Percentiles rank a stretch among this genome's conserved stretches.
Evolutionary conservation across 1,140 invertebrate species (phyloP).

Genomic region (Galendromus occidentalis): DNA sequence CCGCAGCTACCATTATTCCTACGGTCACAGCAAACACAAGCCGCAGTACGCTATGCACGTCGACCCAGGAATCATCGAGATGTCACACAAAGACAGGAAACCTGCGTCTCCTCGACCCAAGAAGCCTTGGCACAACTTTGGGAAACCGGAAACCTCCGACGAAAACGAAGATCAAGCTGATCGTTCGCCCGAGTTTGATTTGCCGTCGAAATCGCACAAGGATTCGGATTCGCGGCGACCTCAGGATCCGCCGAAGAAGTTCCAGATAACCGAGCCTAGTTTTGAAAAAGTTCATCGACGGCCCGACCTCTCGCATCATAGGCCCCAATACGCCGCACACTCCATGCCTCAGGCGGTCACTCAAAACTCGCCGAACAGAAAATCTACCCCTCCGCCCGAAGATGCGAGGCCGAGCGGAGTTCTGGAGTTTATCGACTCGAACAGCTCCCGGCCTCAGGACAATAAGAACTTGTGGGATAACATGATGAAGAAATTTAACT

Average conservation of each 20-base stretch:
- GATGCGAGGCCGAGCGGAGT: too few relatives aligned
- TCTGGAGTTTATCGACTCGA: too few relatives aligned
- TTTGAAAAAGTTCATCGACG: neutral
- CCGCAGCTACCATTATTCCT: neutral
- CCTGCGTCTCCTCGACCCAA: neutral
- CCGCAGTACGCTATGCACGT: neutral
- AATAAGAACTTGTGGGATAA: too few relatives aligned
- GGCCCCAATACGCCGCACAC: neutral
- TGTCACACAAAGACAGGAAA: neutral
- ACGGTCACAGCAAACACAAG: neutral
- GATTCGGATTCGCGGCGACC: neutral
- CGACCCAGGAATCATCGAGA: neutral
- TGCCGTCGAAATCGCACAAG: neutral
- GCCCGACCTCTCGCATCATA: neutral
- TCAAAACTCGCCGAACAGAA: neutral
- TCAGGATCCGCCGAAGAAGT: neutral
- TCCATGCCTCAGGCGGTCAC: neutral
- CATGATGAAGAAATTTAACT: too few relatives aligned
- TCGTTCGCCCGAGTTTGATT: neutral
- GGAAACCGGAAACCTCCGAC: neutral
- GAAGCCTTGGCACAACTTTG: neutral
- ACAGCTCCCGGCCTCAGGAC: too few relatives aligned
- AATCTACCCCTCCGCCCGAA: too few relatives aligned
- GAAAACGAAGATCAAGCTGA: neutral
- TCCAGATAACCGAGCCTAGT: neutral